Percentiles rank a stretch among this genome's conserved stretches.
phyloP scores from a whole-genome alignment of 2,888 invertebrate genomes.

The Acrobasis suavella region DNA sequence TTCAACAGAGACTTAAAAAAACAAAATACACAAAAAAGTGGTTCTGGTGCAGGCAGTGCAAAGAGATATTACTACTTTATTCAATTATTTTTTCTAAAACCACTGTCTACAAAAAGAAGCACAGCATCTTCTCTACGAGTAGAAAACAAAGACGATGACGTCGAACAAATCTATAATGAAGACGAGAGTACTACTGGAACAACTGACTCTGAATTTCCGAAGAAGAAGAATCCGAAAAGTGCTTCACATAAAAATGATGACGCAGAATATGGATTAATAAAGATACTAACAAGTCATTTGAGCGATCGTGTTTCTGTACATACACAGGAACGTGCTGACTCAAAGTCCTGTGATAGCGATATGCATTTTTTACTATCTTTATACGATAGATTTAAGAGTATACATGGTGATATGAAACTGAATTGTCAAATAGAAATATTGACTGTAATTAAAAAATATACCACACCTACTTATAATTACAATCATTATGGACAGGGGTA shows the following conservation, averaged over 20 bases:
- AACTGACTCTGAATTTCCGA: constrained; percentile 24
- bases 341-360: constrained; percentile 21
- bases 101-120: constrained; percentile 23
- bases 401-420: constrained; percentile 35
- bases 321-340: not conserved
- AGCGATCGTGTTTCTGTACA: constrained; percentile 25
- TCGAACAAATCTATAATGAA: constrained; percentile 32
- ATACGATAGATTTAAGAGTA: constrained; percentile 32
- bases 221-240: not conserved
- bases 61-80: constrained; percentile 32
- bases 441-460: constrained; percentile 34
- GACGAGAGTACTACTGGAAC: constrained; percentile 30
- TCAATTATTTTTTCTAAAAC: constrained; percentile 31
- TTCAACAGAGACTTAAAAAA: constrained; percentile 33
- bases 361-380: constrained; percentile 38
- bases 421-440: constrained; percentile 37
- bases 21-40: constrained; percentile 30
- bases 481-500: not conserved
- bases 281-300: constrained; percentile 33
- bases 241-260: not conserved
- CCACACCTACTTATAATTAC: constrained; percentile 27
- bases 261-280: constrained; percentile 22
- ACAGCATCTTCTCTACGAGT: constrained; percentile 31
- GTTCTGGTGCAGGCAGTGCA: constrained; percentile 29
- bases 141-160: constrained; percentile 29